phyloP scores from a whole-genome alignment of 2,113 vertebrate genomes.

The Dicaeum eximium region DNA sequence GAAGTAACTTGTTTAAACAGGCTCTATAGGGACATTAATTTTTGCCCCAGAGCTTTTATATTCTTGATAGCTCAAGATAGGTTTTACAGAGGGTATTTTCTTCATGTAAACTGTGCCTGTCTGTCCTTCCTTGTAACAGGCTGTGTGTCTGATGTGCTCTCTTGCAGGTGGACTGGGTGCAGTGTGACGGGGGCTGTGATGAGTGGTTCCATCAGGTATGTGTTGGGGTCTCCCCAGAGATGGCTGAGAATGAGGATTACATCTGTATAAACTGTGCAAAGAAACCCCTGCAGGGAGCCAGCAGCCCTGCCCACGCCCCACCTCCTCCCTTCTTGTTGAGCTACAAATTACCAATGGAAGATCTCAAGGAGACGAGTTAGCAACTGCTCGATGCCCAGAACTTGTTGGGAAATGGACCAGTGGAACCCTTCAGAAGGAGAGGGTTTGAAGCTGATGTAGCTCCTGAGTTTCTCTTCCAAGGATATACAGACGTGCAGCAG shows the following conservation, averaged over 20 bases:
- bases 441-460: conserved; percentile 63
- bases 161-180: conserved; percentile 97
- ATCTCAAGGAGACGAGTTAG: conserved; percentile 88
- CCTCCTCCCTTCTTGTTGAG: conserved; percentile 75
- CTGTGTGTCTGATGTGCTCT: conserved; percentile 36
- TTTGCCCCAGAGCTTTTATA: background rate
- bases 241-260: conserved; percentile 98
- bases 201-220: conserved; percentile 99
- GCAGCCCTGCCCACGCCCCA: conserved; percentile 71
- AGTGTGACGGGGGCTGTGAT: conserved; percentile 97
- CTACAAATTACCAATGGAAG: conserved; percentile 78
- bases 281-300: conserved; percentile 74
- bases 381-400: conserved; percentile 58
- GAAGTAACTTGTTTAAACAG: background rate
- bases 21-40: background rate
- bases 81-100: background rate
- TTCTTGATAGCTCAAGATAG: background rate
- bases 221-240: conserved; percentile 94
- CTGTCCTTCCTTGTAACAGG: background rate
- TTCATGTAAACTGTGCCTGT: accelerated
- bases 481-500: conserved; percentile 63
- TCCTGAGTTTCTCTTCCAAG: conserved; percentile 64
- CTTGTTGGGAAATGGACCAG: conserved; percentile 65
- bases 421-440: conserved; percentile 38
- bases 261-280: conserved; percentile 93